Conservation (phyloP, 1,140 invertebrate genomes). For the Bombus breviceps region DNA sequence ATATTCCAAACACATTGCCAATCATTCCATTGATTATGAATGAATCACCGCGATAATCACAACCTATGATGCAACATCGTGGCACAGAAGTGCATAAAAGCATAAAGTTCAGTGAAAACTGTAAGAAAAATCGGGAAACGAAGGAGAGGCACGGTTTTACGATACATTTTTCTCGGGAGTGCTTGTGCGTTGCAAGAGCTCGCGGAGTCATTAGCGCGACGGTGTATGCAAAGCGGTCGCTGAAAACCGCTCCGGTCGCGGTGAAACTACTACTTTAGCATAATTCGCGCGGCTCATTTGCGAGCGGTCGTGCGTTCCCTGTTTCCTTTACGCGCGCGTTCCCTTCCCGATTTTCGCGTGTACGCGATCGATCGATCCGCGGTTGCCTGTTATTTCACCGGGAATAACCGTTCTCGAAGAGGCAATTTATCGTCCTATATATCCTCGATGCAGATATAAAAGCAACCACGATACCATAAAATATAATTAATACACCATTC, state of each 20-base stretch:
- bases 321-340: conserved; percentile 1
- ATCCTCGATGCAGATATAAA: neutral
- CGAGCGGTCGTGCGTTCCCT: conserved; percentile 12
- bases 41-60: conserved; percentile 41
- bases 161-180: conserved; percentile 36
- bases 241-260: conserved; percentile 50
- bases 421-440: conserved; percentile 32
- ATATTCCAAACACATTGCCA: neutral
- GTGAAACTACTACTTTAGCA: conserved; percentile 32
- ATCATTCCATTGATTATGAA: conserved; percentile 34
- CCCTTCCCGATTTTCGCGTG: conserved; percentile 15
- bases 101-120: neutral
- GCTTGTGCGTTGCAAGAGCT: conserved; percentile 21
- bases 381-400: neutral
- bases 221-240: conserved; percentile 55
- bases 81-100: conserved; percentile 6
- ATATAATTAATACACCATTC: neutral
- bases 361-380: conserved; percentile 3
- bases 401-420: conserved; percentile 14
- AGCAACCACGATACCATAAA: neutral
- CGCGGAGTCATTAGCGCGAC: conserved; percentile 45
- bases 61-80: conserved; percentile 34
- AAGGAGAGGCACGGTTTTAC: conserved; percentile 48
- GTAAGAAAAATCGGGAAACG: neutral
- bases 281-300: conserved; percentile 52